A percentile compares a stretch with the other conserved stretches of the same genome.
Evolutionary conservation across 2,797 vertebrate genomes (phyloP).

Genomic region (Gymnopithys bicolor): DNA sequence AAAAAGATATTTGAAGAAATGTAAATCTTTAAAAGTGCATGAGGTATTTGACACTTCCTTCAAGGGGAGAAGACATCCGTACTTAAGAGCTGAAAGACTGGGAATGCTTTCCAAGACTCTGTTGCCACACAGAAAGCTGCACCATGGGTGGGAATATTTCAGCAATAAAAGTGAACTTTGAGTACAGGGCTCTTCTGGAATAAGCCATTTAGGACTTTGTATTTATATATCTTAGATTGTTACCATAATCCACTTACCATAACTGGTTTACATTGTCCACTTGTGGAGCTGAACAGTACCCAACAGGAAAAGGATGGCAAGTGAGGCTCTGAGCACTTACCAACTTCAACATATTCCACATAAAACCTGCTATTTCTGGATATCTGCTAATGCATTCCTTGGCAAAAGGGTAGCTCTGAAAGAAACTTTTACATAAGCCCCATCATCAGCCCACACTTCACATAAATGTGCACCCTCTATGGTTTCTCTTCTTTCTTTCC

Average conservation of each 20-base stretch:
- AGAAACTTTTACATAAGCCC: slow-evolving; percentile 10
- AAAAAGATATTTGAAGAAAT: neutral
- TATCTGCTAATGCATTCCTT: slow-evolving; percentile 28
- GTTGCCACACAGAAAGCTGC: neutral
- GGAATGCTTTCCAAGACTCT: neutral
- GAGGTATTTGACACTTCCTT: neutral
- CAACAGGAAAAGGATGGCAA: neutral
- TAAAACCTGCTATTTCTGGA: slow-evolving; percentile 18
- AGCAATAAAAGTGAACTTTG: neutral
- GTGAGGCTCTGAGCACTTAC: neutral
- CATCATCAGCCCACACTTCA: neutral
- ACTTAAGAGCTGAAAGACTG: neutral
- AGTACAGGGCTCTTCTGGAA: neutral
- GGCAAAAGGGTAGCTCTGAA: slow-evolving; percentile 8
- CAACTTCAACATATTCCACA: neutral
- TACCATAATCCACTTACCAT: neutral
- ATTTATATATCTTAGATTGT: neutral
- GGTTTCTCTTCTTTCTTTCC: neutral
- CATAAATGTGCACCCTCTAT: neutral
- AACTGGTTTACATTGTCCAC: neutral
- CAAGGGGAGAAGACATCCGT: neutral
- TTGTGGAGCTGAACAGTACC: neutral
- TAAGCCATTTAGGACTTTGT: neutral
- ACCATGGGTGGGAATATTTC: neutral
- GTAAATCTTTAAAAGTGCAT: neutral